Conservation (phyloP, 1,140 invertebrate genomes). For the Teleogryllus occipitalis region DNA sequence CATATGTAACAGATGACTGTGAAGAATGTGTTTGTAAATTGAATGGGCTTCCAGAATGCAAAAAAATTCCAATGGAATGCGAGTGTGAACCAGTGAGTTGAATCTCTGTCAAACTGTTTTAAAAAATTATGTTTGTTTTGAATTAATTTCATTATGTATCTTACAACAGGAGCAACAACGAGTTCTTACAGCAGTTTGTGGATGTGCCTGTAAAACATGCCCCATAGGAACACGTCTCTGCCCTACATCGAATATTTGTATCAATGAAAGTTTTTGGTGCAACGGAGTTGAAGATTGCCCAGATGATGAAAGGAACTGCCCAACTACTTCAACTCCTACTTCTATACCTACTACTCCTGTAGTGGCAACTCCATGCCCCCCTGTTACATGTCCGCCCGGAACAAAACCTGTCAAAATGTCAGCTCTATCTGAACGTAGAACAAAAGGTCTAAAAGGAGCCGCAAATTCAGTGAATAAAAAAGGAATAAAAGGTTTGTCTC, state of each 20-base stretch:
- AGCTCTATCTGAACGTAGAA: not conserved
- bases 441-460: not conserved
- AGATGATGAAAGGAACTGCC: conserved; percentile 70
- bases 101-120: not conserved
- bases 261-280: conserved; percentile 64
- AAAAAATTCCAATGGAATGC: conserved; percentile 21
- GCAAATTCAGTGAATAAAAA: not conserved
- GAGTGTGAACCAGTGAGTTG: not conserved
- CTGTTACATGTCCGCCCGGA: not conserved
- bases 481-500: not conserved
- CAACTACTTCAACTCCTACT: conserved; percentile 29
- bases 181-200: conserved; percentile 48
- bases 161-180: conserved; percentile 39
- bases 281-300: conserved; percentile 74
- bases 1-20: conserved; percentile 60
- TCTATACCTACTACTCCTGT: not conserved
- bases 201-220: conserved; percentile 67
- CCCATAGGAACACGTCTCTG: conserved; percentile 46
- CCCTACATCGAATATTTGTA: conserved; percentile 63
- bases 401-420: not conserved
- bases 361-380: not conserved
- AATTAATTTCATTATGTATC: not conserved
- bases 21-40: conserved; percentile 67
- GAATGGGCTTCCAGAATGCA: conserved; percentile 57
- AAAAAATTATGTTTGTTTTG: conserved; percentile 11